A percentile compares a stretch with the other conserved stretches of the same genome.
Conservation (phyloP, 2,113 vertebrate genomes). For the Reinhardtius hippoglossoides region DNA sequence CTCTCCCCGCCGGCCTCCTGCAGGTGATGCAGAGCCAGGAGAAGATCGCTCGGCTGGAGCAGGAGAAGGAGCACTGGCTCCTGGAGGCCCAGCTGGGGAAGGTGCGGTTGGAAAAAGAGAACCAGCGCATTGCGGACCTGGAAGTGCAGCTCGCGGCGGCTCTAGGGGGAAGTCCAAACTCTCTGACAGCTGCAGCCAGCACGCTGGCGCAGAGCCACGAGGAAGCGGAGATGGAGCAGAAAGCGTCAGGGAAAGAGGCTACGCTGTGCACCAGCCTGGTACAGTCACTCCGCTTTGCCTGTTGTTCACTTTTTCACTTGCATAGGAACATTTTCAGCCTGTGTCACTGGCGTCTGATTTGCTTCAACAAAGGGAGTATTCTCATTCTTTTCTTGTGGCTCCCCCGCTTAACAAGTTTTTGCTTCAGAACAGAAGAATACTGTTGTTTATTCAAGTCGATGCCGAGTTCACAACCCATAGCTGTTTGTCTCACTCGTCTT, state of each 20-base stretch:
- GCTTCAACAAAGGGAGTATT: conserved; percentile 58
- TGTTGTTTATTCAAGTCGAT: conserved; percentile 44
- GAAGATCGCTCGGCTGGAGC: conserved; percentile 96
- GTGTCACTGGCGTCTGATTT: conserved; percentile 46
- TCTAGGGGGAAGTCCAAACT: conserved; percentile 69
- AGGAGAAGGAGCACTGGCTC: conserved; percentile 99
- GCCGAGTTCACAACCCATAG: conserved; percentile 37
- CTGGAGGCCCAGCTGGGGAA: conserved; percentile 95
- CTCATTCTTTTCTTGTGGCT: conserved; percentile 39
- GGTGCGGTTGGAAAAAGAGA: conserved; percentile 96
- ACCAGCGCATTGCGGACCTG: conserved; percentile 87
- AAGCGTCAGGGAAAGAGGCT: conserved; percentile 71
- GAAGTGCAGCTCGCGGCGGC: conserved; percentile 81
- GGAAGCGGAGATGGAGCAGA: conserved; percentile 78
- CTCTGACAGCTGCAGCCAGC: conserved; percentile 48
- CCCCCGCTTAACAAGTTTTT: conserved; percentile 45
- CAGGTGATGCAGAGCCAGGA: conserved; percentile 97
- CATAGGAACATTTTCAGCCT: conserved; percentile 17
- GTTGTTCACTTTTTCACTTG: conserved; percentile 27
- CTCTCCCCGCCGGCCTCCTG: conserved; percentile 19
- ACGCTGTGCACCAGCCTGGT: conserved; percentile 87
- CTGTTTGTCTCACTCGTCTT: conserved; percentile 11
- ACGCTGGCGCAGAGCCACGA: conserved; percentile 53
- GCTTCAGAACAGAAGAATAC: conserved; percentile 44
- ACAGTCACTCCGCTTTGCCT: conserved; percentile 20